These are phyloP conservation scores for Heliconius cydno DNA, from an alignment of 2,888 invertebrate genomes.

Conservation along the genomic window DNA sequence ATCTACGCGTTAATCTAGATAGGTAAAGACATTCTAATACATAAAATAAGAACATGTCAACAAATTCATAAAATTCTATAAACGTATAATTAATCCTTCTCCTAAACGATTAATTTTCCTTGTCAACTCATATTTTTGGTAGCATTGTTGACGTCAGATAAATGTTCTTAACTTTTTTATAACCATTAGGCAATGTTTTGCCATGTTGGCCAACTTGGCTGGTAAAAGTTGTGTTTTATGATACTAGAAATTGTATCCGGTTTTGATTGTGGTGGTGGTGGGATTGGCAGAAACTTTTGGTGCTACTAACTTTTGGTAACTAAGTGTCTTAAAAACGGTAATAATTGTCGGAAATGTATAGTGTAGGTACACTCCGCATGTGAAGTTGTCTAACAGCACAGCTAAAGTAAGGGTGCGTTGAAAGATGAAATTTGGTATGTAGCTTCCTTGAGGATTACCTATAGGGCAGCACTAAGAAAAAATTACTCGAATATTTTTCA, in stretches of 20 bases:
- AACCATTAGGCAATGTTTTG: constrained; percentile 35
- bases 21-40: constrained; percentile 27
- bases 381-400: too few species aligned
- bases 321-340: too few species aligned
- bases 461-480: too few species aligned
- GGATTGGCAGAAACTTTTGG: too few species aligned
- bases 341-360: too few species aligned
- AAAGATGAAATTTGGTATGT: too few species aligned
- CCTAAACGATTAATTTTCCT: constrained; percentile 68
- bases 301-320: too few species aligned
- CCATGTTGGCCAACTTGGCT: constrained; percentile 7
- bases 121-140: constrained; percentile 61
- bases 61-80: constrained; percentile 53
- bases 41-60: constrained; percentile 32
- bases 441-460: too few species aligned
- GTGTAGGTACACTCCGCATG: too few species aligned
- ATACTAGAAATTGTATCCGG: not conserved
- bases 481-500: too few species aligned
- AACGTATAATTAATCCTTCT: constrained; percentile 67
- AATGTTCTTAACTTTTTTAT: constrained; percentile 54
- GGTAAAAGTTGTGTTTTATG: constrained; percentile 19
- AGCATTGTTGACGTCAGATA: constrained; percentile 71
- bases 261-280: not conserved
- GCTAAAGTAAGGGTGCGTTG: too few species aligned
- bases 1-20: constrained; percentile 34